Conservation (phyloP, 2,888 invertebrate species). For the Sminthurides aquaticus region DNA sequence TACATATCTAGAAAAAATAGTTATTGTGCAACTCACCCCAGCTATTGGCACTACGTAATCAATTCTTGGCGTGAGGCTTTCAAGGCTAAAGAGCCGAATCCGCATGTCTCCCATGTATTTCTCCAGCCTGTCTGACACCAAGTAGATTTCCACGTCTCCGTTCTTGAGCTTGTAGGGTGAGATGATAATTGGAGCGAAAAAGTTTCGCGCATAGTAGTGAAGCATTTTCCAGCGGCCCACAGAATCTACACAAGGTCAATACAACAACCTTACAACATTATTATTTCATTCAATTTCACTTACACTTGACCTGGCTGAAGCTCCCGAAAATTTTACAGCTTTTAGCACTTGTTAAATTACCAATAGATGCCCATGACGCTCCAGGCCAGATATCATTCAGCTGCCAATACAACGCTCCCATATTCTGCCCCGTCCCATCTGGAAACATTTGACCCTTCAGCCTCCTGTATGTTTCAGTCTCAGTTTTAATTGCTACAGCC, state of each 20-base stretch:
- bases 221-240: conserved; percentile 76
- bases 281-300: too few relatives aligned
- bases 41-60: conserved; percentile 15
- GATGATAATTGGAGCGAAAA: conserved; percentile 71
- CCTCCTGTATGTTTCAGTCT: conserved; percentile 50
- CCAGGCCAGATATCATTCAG: conserved; percentile 58
- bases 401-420: conserved; percentile 59
- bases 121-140: conserved; percentile 30
- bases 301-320: not conserved
- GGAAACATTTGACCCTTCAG: conserved; percentile 16
- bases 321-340: too few relatives aligned
- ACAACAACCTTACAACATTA: too few relatives aligned
- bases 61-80: conserved; percentile 19
- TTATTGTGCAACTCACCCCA: conserved; percentile 20
- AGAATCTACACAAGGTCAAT: conserved; percentile 54
- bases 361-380: conserved; percentile 54
- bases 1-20: not conserved
- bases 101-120: conserved; percentile 1
- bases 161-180: conserved; percentile 45
- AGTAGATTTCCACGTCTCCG: conserved; percentile 37
- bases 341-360: conserved; percentile 32
- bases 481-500: conserved; percentile 51
- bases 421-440: conserved; percentile 50
- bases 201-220: conserved; percentile 79
- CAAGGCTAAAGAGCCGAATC: conserved; percentile 23